phyloP scores from a whole-genome alignment of 2,888 invertebrate genomes.

The Pycnomerus fuliginosus region DNA sequence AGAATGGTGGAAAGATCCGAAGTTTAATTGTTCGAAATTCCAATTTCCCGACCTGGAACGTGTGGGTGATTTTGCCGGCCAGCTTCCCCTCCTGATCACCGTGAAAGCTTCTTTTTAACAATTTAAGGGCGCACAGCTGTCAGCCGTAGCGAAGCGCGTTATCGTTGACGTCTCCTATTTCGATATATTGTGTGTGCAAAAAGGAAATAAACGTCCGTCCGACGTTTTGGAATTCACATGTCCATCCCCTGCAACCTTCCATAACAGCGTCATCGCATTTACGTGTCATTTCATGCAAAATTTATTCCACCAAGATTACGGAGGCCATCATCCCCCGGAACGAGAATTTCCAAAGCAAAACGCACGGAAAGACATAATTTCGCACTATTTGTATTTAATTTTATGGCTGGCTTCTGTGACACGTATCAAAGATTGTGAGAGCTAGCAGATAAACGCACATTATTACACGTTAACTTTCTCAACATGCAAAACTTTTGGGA shows the following conservation, averaged over 20 bases:
- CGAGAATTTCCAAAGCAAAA: not conserved
- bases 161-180: conserved; percentile 11
- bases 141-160: conserved; percentile 5
- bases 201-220: too few relatives aligned
- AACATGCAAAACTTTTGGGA: too few relatives aligned
- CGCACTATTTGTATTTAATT: too few relatives aligned
- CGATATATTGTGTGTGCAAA: conserved; percentile 5
- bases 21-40: conserved; percentile 9
- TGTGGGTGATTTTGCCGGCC: conserved; percentile 7
- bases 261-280: conserved; percentile 13
- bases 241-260: conserved; percentile 2
- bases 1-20: too few relatives aligned
- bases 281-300: conserved; percentile 30
- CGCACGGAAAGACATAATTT: too few relatives aligned
- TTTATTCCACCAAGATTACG: conserved; percentile 25
- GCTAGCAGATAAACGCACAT: too few relatives aligned
- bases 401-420: too few relatives aligned
- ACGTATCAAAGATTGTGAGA: too few relatives aligned
- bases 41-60: conserved; percentile 8
- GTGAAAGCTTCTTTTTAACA: conserved; percentile 7
- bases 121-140: conserved; percentile 6
- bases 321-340: not conserved
- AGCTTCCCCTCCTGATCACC: conserved; percentile 5
- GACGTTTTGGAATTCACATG: conserved; percentile 8
- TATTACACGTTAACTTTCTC: too few relatives aligned